These are phyloP conservation scores for Phodopus roborovskii DNA, from an alignment of 2,113 vertebrate genomes.

Conservation along the genomic window DNA sequence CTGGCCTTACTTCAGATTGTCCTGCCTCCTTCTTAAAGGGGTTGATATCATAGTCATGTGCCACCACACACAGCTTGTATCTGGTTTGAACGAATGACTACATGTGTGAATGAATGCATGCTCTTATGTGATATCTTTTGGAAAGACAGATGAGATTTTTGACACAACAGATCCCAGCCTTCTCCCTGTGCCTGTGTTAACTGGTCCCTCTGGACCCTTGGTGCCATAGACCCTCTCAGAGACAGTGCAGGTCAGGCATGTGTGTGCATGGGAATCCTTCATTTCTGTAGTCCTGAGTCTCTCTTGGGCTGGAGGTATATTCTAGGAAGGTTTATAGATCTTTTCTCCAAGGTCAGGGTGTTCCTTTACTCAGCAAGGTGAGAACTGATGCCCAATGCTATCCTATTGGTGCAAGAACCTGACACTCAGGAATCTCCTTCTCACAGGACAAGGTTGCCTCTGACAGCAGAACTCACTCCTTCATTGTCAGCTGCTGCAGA, in stretches of 20 bases:
- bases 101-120: background rate
- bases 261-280: background rate
- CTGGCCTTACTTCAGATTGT: background rate
- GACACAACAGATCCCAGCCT: background rate
- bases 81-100: background rate
- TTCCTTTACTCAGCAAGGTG: background rate
- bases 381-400: background rate
- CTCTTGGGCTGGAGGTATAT: background rate
- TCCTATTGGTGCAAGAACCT: background rate
- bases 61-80: background rate
- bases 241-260: rapidly evolving
- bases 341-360: background rate
- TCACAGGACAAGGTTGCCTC: background rate
- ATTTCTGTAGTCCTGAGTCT: background rate
- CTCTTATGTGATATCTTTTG: too few species aligned
- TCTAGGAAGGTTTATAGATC: background rate
- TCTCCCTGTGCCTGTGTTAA: rapidly evolving
- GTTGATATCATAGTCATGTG: background rate
- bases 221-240: rapidly evolving
- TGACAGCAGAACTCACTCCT: background rate
- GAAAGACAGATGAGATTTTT: background rate
- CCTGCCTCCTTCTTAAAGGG: background rate
- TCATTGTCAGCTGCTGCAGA: slow-evolving; percentile 42
- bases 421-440: background rate
- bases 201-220: background rate